These are phyloP conservation scores for Oxygymnocypris stewartii DNA, from an alignment of 2,113 vertebrate genomes.

Conservation along the genomic window DNA sequence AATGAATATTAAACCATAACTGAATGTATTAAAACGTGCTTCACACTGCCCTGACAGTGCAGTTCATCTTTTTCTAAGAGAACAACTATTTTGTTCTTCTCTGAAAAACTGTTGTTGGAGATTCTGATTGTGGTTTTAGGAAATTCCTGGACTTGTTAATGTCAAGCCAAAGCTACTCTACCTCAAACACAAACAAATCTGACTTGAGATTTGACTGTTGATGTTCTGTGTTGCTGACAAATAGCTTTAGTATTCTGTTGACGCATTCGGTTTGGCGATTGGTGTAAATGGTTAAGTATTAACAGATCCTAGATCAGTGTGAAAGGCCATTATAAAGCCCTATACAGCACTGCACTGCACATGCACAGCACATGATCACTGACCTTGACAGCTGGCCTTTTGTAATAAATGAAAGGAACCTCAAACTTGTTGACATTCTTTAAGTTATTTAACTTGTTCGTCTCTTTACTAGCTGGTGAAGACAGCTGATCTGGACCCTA, in stretches of 20 bases:
- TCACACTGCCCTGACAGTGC: neutral
- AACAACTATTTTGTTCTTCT: neutral
- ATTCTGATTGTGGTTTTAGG: neutral
- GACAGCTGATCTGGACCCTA: conserved; percentile 84
- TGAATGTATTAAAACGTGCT: neutral
- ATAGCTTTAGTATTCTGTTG: neutral
- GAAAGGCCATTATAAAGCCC: neutral
- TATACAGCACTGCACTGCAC: neutral
- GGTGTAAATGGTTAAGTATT: neutral
- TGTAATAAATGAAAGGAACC: neutral
- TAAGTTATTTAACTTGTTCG: neutral
- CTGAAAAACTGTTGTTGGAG: neutral
- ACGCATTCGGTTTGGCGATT: neutral
- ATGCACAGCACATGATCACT: conserved; percentile 7
- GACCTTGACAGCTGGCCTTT: conserved; percentile 4
- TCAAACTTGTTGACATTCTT: neutral
- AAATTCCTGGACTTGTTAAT: neutral
- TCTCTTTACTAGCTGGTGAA: conserved; percentile 83
- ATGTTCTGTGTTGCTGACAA: neutral
- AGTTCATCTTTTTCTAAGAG: neutral
- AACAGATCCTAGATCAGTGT: conserved; percentile 1
- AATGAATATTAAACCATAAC: neutral
- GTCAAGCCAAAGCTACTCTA: neutral
- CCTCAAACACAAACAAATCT: neutral
- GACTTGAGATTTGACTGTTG: neutral